Evolutionary conservation across 2,797 vertebrate species (phyloP).

Genomic region (Syncerus caffer): DNA sequence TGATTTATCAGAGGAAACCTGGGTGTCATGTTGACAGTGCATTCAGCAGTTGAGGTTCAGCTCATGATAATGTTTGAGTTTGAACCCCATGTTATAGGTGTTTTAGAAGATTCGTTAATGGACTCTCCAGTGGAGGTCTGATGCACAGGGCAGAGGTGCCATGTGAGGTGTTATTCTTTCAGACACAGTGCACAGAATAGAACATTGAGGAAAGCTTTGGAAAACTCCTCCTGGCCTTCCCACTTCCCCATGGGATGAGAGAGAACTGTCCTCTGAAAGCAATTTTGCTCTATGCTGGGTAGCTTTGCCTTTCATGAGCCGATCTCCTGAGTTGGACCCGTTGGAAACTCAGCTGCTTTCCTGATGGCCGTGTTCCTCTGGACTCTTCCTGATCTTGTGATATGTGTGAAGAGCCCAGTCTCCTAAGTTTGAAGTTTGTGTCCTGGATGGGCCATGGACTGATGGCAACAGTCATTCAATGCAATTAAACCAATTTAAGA

Average conservation of each 20-base stretch:
- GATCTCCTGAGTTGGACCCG: accelerated
- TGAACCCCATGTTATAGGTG: not conserved
- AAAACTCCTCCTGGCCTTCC: not conserved
- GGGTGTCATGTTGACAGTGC: not conserved
- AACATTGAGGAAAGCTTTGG: not conserved
- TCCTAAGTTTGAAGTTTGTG: not conserved
- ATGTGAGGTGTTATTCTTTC: not conserved
- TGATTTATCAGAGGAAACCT: not conserved
- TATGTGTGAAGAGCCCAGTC: not conserved
- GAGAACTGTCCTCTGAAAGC: not conserved
- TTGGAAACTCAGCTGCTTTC: not conserved
- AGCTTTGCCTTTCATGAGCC: not conserved
- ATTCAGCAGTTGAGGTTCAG: not conserved
- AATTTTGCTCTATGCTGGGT: not conserved
- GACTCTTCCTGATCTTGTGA: not conserved
- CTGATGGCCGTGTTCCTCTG: not conserved
- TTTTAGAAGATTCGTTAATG: not conserved
- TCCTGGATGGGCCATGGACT: not conserved
- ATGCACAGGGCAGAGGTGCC: not conserved
- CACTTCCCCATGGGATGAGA: not conserved
- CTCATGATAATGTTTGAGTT: not conserved
- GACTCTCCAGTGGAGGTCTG: not conserved
- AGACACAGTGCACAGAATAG: not conserved
- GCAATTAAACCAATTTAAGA: not conserved
- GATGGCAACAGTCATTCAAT: not conserved